These are phyloP conservation scores for Esox masquinongy DNA, from an alignment of 2,797 vertebrate species.

Conservation along the genomic window DNA sequence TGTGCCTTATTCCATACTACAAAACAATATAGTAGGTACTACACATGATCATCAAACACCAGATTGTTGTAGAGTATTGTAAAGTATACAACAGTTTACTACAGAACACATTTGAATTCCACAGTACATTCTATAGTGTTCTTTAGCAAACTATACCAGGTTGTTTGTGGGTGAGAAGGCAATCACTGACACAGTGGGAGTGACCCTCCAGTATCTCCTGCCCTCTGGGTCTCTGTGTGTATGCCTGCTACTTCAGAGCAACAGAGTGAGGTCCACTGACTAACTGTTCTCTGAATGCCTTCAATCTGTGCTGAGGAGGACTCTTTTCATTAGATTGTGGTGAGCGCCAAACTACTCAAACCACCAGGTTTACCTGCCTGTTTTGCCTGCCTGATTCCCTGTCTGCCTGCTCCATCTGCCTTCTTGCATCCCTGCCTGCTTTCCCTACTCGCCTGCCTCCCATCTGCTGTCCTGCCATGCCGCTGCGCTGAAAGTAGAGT, in stretches of 20 bases:
- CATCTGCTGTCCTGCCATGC: background rate
- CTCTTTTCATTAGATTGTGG: background rate
- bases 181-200: slow-evolving; percentile 3
- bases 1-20: too few relatives aligned
- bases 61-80: too few relatives aligned
- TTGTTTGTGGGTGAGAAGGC: background rate
- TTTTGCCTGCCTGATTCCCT: background rate
- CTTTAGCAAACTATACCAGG: too few relatives aligned
- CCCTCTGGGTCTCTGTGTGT: background rate
- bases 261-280: background rate
- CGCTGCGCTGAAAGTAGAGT: slow-evolving; percentile 26
- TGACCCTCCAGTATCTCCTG: background rate
- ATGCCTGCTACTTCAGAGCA: background rate
- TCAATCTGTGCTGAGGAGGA: background rate
- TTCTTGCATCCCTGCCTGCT: background rate
- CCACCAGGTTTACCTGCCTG: background rate
- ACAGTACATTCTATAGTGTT: too few relatives aligned
- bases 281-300: background rate
- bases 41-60: too few relatives aligned
- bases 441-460: background rate
- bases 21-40: too few relatives aligned
- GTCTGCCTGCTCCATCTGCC: slow-evolving; percentile 25
- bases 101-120: too few relatives aligned
- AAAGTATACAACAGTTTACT: too few relatives aligned
- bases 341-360: background rate